Conservation (phyloP, 2,888 invertebrate genomes). For the Steinernema scapterisci region DNA sequence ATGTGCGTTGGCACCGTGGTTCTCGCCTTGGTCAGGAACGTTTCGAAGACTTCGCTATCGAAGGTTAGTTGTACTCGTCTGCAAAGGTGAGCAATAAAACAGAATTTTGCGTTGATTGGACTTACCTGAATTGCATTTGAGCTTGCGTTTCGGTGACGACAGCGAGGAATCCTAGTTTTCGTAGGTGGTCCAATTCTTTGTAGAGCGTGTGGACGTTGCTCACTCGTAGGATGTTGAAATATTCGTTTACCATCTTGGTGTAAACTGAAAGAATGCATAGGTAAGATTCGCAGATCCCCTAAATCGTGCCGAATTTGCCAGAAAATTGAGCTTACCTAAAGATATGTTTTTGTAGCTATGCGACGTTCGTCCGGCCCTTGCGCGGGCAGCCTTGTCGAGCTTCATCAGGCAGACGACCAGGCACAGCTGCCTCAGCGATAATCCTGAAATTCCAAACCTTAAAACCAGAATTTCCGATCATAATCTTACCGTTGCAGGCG, state of each 20-base stretch:
- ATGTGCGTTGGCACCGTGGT: neutral
- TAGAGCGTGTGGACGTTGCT: constrained; percentile 12
- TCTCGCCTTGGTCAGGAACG: neutral
- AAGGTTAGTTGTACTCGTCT: constrained; percentile 11
- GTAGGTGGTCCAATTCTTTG: constrained; percentile 13
- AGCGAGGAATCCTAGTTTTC: neutral
- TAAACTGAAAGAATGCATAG: neutral
- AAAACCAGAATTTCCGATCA: neutral
- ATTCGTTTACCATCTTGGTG: constrained; percentile 1
- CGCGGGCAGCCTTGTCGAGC: neutral
- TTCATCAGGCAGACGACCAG: neutral
- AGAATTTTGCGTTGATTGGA: too few relatives aligned
- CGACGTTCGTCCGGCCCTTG: neutral
- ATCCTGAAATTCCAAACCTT: neutral
- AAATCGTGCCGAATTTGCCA: neutral
- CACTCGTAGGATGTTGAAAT: neutral
- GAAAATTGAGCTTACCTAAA: neutral
- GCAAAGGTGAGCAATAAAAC: too few relatives aligned
- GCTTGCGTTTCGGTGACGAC: neutral
- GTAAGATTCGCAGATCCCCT: neutral
- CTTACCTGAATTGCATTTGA: neutral
- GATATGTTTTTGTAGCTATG: constrained; percentile 1
- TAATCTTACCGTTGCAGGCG: neutral
- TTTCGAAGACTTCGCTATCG: constrained; percentile 17
- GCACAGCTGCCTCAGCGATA: constrained; percentile 5